phyloP scores from a whole-genome alignment of 2,797 vertebrate genomes.

The Taenioides sp. region DNA sequence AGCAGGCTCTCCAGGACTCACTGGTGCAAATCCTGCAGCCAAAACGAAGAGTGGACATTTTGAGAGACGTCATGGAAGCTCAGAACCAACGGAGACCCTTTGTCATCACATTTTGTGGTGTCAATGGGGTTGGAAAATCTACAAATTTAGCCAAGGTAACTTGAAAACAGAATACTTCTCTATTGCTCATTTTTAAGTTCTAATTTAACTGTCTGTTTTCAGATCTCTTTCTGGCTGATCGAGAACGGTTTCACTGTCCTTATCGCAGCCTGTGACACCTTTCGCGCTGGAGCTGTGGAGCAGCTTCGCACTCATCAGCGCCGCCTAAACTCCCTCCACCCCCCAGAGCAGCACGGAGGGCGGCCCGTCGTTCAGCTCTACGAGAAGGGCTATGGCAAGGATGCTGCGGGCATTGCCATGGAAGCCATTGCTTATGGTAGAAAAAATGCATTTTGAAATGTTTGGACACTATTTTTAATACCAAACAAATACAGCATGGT shows the following conservation, averaged over 20 bases:
- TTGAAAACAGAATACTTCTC: not conserved
- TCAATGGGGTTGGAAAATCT: conserved; percentile 97
- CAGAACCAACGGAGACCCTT: conserved; percentile 88
- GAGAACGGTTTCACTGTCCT: conserved; percentile 96
- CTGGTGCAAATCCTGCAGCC: conserved; percentile 98
- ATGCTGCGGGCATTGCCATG: conserved; percentile 97
- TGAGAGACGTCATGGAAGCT: conserved; percentile 94
- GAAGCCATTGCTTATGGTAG: conserved; percentile 94
- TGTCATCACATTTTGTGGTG: conserved; percentile 93
- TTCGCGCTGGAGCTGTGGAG: conserved; percentile 95
- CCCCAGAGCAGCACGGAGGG: conserved; percentile 85
- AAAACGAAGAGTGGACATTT: conserved; percentile 91
- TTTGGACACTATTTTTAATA: not conserved
- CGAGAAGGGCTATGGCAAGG: conserved; percentile 98
- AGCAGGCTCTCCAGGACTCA: conserved; percentile 94
- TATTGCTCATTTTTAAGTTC: not conserved
- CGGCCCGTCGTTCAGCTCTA: conserved; percentile 90
- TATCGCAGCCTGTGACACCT: conserved; percentile 96
- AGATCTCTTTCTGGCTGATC: conserved; percentile 98
- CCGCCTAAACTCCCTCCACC: conserved; percentile 90
- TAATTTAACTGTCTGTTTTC: conserved; percentile 12
- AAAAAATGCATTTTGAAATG: not conserved
- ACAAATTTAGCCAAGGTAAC: conserved; percentile 95
- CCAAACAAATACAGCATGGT: not conserved
- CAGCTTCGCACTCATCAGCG: conserved; percentile 96